Evolutionary conservation across 2,797 vertebrate species (phyloP).

Genomic region (Chromis chromis): DNA sequence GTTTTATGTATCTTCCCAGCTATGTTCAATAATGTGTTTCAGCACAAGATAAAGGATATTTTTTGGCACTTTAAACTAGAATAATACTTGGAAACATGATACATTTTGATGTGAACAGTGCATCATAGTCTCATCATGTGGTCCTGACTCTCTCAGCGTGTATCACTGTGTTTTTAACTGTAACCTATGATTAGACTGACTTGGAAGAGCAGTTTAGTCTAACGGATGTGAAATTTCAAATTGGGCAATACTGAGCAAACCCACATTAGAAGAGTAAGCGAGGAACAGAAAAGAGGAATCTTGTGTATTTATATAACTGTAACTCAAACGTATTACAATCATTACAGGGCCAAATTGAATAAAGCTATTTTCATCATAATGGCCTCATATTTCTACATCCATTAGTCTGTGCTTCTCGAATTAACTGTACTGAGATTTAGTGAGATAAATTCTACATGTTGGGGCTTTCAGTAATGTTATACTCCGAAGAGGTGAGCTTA

Average conservation of each 20-base stretch:
- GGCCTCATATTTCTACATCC: conserved; percentile 17
- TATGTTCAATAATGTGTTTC: not conserved
- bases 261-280: not conserved
- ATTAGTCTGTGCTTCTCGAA: conserved; percentile 18
- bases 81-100: conserved; percentile 12
- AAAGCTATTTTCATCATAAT: conserved; percentile 27
- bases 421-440: conserved; percentile 34
- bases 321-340: not conserved
- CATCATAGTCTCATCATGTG: conserved; percentile 10
- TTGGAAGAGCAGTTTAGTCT: conserved; percentile 4
- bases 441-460: conserved; percentile 29
- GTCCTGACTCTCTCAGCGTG: conserved; percentile 5
- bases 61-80: not conserved
- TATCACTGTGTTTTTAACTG: conserved; percentile 13
- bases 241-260: not conserved
- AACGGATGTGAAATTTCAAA: conserved; percentile 17
- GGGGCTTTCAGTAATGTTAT: conserved; percentile 36
- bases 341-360: conserved; percentile 18
- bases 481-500: conserved; percentile 37
- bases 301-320: not conserved
- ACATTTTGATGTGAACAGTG: conserved; percentile 17
- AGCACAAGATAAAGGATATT: not conserved
- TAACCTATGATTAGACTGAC: not conserved
- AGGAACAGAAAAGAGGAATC: not conserved
- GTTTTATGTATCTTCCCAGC: not conserved